Evolutionary conservation across 2,797 vertebrate species (phyloP).

Genomic region (Sebastes dallii): DNA sequence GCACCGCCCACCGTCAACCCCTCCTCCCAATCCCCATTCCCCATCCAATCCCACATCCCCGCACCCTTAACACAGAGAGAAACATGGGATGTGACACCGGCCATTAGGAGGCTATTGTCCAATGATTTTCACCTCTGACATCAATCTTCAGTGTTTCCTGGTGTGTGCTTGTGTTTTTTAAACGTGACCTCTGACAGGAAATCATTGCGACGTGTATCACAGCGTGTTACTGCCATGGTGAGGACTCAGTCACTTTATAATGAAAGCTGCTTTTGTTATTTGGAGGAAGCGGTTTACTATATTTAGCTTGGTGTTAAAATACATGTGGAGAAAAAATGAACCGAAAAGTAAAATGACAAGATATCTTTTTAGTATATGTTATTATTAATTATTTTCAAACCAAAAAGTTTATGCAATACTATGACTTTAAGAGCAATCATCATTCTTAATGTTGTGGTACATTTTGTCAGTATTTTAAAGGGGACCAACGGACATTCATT

Average conservation of each 20-base stretch:
- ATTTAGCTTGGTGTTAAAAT: background rate
- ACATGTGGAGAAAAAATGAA: no score
- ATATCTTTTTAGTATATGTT: no score
- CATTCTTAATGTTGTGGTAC: no score
- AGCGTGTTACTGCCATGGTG: background rate
- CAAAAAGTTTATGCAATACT: no score
- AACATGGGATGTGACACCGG: constrained; percentile 36
- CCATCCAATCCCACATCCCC: background rate
- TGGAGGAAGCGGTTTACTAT: background rate
- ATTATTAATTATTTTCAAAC: no score
- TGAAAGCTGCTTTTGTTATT: background rate
- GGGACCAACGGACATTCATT: no score
- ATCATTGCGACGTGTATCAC: background rate
- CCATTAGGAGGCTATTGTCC: constrained; percentile 42
- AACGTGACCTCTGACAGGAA: constrained; percentile 11
- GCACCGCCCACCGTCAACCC: background rate
- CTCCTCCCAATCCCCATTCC: background rate
- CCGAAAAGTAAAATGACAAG: no score
- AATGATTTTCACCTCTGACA: constrained; percentile 37
- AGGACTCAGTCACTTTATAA: background rate
- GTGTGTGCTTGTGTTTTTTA: background rate
- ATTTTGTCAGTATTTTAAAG: no score
- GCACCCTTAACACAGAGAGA: constrained; percentile 21
- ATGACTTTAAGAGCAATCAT: no score
- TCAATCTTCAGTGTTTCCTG: constrained; percentile 25